A percentile compares a stretch with the other conserved stretches of the same genome.
phyloP scores from a whole-genome alignment of 2,797 vertebrate genomes.

The Alcedo quadribrachys region DNA sequence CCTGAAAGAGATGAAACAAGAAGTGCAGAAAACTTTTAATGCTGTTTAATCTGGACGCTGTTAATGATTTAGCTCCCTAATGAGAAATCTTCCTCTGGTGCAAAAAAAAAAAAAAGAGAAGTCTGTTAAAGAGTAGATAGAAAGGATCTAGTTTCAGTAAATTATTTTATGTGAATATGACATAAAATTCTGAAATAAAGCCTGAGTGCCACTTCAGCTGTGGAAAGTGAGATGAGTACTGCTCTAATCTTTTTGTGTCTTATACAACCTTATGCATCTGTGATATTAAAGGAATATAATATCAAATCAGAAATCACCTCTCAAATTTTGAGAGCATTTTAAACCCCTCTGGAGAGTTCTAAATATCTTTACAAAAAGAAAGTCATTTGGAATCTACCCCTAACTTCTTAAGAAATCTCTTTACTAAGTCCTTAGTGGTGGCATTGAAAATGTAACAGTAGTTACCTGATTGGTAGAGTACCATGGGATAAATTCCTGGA shows the following conservation, averaged over 20 bases:
- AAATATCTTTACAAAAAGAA: neutral
- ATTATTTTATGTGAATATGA: neutral
- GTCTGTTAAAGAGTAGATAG: neutral
- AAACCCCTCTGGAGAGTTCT: neutral
- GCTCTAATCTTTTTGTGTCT: neutral
- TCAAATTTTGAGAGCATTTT: neutral
- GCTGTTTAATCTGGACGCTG: neutral
- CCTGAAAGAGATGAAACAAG: neutral
- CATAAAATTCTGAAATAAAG: neutral
- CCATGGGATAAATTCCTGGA: neutral
- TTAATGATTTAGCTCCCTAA: neutral
- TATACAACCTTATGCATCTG: rapidly evolving
- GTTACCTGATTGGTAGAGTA: neutral
- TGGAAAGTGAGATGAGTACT: neutral
- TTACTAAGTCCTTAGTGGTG: neutral
- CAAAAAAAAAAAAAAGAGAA: neutral
- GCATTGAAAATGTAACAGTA: neutral
- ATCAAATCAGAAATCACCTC: neutral
- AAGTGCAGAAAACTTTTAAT: neutral
- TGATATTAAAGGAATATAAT: neutral
- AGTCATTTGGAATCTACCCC: neutral
- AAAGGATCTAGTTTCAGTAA: neutral
- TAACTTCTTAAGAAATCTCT: neutral
- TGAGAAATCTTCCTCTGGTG: neutral
- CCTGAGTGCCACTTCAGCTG: neutral